phyloP scores from a whole-genome alignment of 2,797 vertebrate genomes.

The Passerculus sandwichensis region DNA sequence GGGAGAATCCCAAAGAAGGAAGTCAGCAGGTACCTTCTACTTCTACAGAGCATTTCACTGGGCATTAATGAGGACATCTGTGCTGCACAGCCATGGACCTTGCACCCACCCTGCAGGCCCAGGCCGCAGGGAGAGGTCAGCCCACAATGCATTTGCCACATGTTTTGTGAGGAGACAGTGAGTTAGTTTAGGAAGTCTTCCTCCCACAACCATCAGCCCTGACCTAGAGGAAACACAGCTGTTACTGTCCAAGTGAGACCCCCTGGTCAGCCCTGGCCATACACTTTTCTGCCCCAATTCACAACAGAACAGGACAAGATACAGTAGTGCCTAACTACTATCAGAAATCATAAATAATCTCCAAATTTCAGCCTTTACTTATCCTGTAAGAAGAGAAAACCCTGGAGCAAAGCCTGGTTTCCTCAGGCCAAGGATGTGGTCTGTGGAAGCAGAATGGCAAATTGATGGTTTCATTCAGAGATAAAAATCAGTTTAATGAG shows the following conservation, averaged over 20 bases:
- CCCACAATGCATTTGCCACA: not conserved
- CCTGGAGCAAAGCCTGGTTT: not conserved
- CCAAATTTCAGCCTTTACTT: not conserved
- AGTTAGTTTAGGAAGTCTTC: not conserved
- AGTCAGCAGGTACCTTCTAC: not conserved
- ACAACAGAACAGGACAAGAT: not conserved
- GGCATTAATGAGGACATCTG: not conserved
- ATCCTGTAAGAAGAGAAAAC: not conserved
- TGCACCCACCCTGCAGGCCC: not conserved
- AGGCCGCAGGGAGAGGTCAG: not conserved
- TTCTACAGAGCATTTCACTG: rapidly evolving
- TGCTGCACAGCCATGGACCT: not conserved
- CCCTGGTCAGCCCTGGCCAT: not conserved
- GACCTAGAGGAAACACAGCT: not conserved
- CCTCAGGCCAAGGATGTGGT: not conserved
- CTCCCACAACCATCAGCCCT: not conserved
- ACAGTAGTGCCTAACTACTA: not conserved
- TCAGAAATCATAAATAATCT: not conserved
- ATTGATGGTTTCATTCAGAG: not conserved
- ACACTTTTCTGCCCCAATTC: not conserved
- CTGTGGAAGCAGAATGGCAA: not conserved
- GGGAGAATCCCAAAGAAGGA: slow-evolving; percentile 4
- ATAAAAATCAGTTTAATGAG: not conserved
- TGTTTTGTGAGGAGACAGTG: not conserved
- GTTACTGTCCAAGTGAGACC: not conserved